Conservation (phyloP, 2,113 vertebrate genomes). For the Amazona vittata region DNA sequence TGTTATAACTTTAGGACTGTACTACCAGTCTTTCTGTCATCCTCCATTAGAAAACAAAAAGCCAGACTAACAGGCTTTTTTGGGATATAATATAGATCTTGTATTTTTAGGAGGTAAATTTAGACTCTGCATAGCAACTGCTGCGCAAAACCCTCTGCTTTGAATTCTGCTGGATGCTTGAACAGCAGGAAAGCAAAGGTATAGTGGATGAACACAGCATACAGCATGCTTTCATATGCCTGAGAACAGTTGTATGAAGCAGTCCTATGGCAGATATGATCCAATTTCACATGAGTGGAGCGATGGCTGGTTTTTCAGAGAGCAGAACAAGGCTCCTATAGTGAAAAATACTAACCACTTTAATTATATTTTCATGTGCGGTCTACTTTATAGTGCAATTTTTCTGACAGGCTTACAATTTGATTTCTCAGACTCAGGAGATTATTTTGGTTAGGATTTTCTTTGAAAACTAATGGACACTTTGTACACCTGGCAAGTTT, state of each 20-base stretch:
- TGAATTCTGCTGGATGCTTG: conserved; percentile 30
- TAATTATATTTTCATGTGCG: conserved; percentile 33
- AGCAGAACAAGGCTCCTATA: background rate
- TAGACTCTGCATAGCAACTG: background rate
- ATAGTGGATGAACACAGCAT: background rate
- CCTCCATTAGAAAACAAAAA: background rate
- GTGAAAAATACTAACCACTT: conserved; percentile 52
- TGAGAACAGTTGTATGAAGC: conserved; percentile 13
- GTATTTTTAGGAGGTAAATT: background rate
- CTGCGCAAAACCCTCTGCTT: conserved; percentile 28
- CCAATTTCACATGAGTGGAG: conserved; percentile 48
- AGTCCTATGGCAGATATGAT: conserved; percentile 26
- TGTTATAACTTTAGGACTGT: background rate
- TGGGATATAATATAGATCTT: background rate
- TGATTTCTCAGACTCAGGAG: conserved; percentile 28
- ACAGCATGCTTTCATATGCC: conserved; percentile 17
- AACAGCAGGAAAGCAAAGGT: conserved; percentile 21
- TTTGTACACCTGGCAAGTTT: background rate
- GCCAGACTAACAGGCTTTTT: background rate
- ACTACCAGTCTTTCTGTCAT: background rate
- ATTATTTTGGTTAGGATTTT: background rate
- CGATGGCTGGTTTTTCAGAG: background rate
- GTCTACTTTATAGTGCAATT: conserved; percentile 40
- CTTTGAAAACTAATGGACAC: background rate
- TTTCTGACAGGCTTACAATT: conserved; percentile 27